Conservation (phyloP, 2,888 invertebrate genomes). For the Apomyelois bistriatella region DNA sequence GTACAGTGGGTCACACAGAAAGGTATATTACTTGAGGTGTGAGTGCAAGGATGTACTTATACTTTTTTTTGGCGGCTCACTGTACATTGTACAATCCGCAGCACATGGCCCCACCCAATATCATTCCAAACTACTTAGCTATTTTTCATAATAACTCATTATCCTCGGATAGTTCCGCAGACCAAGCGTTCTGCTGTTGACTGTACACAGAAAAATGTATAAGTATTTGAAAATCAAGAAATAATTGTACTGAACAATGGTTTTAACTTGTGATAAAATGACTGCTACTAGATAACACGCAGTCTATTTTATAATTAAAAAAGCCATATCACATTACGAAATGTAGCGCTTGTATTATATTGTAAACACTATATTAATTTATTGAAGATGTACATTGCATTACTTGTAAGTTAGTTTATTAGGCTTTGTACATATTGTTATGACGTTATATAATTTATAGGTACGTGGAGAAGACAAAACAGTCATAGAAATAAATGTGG, state of each 20-base stretch:
- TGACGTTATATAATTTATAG: conserved; percentile 80
- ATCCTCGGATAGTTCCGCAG: too few relatives aligned
- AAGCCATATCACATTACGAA: conserved; percentile 75
- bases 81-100: too few relatives aligned
- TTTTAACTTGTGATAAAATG: conserved; percentile 49
- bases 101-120: too few relatives aligned
- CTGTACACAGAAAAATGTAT: background rate
- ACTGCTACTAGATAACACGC: conserved; percentile 56
- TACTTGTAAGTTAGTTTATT: conserved; percentile 73
- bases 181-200: too few relatives aligned
- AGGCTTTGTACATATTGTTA: conserved; percentile 81
- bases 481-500: conserved; percentile 63
- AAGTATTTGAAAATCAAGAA: background rate
- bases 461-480: conserved; percentile 64
- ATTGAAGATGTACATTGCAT: conserved; percentile 77
- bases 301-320: conserved; percentile 65
- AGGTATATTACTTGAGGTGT: too few relatives aligned
- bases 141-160: too few relatives aligned
- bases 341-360: conserved; percentile 76
- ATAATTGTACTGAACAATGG: conserved; percentile 12
- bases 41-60: too few relatives aligned
- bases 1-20: too few relatives aligned
- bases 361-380: conserved; percentile 76
- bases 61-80: too few relatives aligned
- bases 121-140: too few relatives aligned